Conservation (phyloP, 2,888 invertebrate species). For the Sthenelais limicola region DNA sequence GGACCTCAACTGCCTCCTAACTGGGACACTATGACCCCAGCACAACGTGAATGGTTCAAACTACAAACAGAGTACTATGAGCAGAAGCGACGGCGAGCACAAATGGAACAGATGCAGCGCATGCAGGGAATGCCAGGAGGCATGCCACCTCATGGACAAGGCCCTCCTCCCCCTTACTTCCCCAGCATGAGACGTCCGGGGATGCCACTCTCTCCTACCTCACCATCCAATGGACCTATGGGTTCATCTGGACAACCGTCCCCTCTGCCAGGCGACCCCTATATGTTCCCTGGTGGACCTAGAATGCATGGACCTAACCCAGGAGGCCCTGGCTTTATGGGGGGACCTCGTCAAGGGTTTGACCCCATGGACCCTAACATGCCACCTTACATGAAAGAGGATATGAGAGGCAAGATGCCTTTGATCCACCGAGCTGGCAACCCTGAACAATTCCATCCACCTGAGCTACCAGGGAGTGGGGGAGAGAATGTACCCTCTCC, state of each 20-base stretch:
- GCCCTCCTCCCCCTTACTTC: conserved; percentile 60
- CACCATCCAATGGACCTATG: conserved; percentile 55
- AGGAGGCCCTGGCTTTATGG: conserved; percentile 22
- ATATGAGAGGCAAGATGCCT: conserved; percentile 51
- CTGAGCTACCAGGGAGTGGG: conserved; percentile 51
- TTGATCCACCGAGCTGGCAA: conserved; percentile 67
- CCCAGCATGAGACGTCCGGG: conserved; percentile 28
- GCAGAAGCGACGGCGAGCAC: conserved; percentile 60
- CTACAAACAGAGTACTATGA: conserved; percentile 82
- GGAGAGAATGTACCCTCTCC: conserved; percentile 46
- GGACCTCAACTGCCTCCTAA: conserved; percentile 56
- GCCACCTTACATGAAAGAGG: conserved; percentile 47
- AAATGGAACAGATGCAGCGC: conserved; percentile 61
- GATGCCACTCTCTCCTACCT: conserved; percentile 47
- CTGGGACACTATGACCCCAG: conserved; percentile 71
- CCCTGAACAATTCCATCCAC: conserved; percentile 69
- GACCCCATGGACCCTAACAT: conserved; percentile 55
- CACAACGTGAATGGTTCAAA: conserved; percentile 92
- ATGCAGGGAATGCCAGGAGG: conserved; percentile 48
- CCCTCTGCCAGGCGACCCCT: conserved; percentile 46
- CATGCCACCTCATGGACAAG: conserved; percentile 40
- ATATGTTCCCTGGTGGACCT: conserved; percentile 39
- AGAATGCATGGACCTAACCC: conserved; percentile 41
- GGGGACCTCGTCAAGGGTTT: conserved; percentile 46
- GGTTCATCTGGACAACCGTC: conserved; percentile 40